A percentile compares a stretch with the other conserved stretches of the same genome.
Evolutionary conservation across 2,888 invertebrate genomes (phyloP).

Genomic region (Argynnis bischoffii): DNA sequence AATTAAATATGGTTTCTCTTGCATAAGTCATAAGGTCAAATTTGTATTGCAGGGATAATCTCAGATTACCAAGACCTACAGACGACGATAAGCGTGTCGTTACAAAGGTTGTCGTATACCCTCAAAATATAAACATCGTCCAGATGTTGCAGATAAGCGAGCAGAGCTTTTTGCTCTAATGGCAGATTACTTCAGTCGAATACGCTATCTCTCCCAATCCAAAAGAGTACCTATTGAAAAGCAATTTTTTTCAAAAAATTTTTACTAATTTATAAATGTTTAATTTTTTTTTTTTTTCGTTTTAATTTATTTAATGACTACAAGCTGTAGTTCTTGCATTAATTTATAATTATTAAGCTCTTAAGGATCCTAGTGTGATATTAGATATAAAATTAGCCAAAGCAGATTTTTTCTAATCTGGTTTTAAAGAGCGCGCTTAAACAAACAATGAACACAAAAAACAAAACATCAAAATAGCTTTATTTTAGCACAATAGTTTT

Average conservation of each 20-base stretch:
- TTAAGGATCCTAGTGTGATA: too few relatives aligned
- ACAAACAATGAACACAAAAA: too few relatives aligned
- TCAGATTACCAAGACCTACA: constrained; percentile 73
- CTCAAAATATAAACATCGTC: constrained; percentile 80
- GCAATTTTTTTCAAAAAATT: constrained; percentile 26
- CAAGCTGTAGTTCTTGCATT: too few relatives aligned
- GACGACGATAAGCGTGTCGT: constrained; percentile 75
- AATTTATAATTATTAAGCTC: too few relatives aligned
- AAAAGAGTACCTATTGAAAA: constrained; percentile 38
- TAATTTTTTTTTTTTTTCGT: constrained; percentile 8
- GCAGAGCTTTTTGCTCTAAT: constrained; percentile 77
- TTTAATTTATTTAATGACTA: neutral
- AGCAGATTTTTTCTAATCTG: too few relatives aligned
- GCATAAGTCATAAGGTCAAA: constrained; percentile 35
- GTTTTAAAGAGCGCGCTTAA: too few relatives aligned
- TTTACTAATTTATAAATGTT: constrained; percentile 5
- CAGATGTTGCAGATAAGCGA: constrained; percentile 79
- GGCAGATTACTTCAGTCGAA: constrained; percentile 72
- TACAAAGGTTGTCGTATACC: constrained; percentile 78
- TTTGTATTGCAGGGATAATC: constrained; percentile 35
- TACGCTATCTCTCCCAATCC: constrained; percentile 36
- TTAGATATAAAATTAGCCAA: too few relatives aligned
- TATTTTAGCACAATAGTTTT: too few relatives aligned
- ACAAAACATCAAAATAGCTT: too few relatives aligned
- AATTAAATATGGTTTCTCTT: constrained; percentile 20